These are phyloP conservation scores for Patiria pectinifera DNA, from an alignment of 53 echinoderm and acorn worm species.

Conservation along the genomic window DNA sequence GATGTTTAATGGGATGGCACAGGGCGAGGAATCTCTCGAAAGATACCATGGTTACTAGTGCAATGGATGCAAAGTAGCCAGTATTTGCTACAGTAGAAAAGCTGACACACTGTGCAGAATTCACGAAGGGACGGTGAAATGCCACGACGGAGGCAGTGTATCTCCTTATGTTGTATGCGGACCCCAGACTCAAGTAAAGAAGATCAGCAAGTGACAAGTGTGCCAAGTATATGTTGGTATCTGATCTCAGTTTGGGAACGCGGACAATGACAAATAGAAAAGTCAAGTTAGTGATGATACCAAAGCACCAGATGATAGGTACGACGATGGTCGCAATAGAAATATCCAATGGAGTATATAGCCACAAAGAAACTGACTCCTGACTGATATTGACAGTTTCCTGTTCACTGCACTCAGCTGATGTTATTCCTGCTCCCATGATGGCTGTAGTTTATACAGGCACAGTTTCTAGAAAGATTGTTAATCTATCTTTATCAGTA, in stretches of 20 bases:
- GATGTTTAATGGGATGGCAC: conserved; percentile 67
- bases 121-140: not conserved
- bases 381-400: not conserved
- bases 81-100: not conserved
- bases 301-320: conserved; percentile 56
- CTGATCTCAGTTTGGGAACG: conserved; percentile 60
- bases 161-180: not conserved
- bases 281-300: conserved; percentile 48
- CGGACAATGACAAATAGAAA: conserved; percentile 67
- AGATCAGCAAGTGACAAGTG: conserved; percentile 64
- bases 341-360: not conserved
- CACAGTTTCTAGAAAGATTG: too few relatives aligned
- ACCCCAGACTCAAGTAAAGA: conserved; percentile 40
- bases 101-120: not conserved
- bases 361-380: not conserved
- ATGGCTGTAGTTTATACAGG: not conserved
- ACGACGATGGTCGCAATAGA: conserved; percentile 52
- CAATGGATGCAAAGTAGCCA: conserved; percentile 50
- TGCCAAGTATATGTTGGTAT: conserved; percentile 67
- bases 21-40: conserved; percentile 70
- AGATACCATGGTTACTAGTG: conserved; percentile 58
- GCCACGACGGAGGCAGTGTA: conserved; percentile 35
- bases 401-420: not conserved
- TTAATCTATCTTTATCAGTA: too few relatives aligned
- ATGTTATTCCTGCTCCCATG: not conserved